Evolutionary conservation across 2,113 vertebrate species (phyloP).

Genomic region (Alaudala cheleensis): DNA sequence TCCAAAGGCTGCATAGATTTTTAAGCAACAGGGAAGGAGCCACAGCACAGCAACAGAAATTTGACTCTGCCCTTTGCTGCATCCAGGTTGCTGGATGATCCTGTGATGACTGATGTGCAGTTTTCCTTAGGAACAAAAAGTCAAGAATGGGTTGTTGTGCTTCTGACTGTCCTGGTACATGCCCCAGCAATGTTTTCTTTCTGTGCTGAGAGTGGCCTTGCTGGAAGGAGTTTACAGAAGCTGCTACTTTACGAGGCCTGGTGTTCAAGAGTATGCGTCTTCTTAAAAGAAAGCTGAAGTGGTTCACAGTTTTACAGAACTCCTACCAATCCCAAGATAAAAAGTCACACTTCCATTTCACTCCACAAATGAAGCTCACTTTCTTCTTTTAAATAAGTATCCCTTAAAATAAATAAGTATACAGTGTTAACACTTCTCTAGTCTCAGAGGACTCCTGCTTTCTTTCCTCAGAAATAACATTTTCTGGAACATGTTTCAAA

Average conservation of each 20-base stretch:
- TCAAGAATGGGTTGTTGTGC: background rate
- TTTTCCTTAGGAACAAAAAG: background rate
- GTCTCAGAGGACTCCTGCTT: background rate
- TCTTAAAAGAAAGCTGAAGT: background rate
- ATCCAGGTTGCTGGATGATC: background rate
- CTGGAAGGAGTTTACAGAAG: background rate
- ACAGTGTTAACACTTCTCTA: rapidly evolving
- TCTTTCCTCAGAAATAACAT: background rate
- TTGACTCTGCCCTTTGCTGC: background rate
- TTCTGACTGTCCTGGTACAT: background rate
- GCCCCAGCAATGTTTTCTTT: background rate
- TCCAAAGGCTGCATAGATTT: background rate
- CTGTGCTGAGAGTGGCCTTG: background rate
- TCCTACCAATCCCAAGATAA: background rate
- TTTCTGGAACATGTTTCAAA: background rate
- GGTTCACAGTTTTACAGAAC: background rate
- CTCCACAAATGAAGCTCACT: background rate
- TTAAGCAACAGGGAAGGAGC: background rate
- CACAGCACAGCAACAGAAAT: background rate
- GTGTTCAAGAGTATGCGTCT: background rate
- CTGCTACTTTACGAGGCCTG: background rate
- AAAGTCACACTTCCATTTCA: background rate
- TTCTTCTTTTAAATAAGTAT: background rate
- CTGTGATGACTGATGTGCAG: background rate
- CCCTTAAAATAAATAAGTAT: background rate